Evolutionary conservation across 2,797 vertebrate genomes (phyloP).

Genomic region (Sphaeramia orbicularis): DNA sequence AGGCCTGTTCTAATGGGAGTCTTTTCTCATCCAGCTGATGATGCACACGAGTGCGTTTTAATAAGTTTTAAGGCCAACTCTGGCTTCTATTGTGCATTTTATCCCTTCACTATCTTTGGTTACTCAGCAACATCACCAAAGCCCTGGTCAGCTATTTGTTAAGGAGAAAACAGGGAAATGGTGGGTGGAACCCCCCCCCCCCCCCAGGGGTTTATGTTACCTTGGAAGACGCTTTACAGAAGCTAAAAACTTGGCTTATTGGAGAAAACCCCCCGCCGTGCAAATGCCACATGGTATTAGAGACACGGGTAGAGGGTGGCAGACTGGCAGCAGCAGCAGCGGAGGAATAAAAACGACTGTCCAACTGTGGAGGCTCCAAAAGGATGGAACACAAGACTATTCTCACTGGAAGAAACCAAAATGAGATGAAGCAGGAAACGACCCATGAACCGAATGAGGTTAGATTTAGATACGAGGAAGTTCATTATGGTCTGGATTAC

Average conservation of each 20-base stretch:
- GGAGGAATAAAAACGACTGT: slow-evolving; percentile 58
- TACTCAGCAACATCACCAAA: slow-evolving; percentile 51
- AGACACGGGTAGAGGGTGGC: slow-evolving; percentile 32
- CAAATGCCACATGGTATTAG: slow-evolving; percentile 32
- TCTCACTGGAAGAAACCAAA: slow-evolving; percentile 22
- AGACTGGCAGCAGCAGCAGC: slow-evolving; percentile 50
- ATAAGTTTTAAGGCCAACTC: slow-evolving; percentile 2
- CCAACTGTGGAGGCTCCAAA: slow-evolving; percentile 41
- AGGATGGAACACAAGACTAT: slow-evolving; percentile 29
- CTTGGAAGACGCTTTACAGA: slow-evolving; percentile 22
- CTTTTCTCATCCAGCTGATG: background rate
- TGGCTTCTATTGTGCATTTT: slow-evolving; percentile 16
- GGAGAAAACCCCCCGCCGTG: slow-evolving; percentile 34
- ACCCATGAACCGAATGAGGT: background rate
- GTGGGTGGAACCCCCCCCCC: background rate
- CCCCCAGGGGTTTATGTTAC: slow-evolving; percentile 20
- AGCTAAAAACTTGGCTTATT: background rate
- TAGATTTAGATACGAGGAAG: slow-evolving; percentile 10
- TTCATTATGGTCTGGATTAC: no score
- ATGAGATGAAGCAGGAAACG: slow-evolving; percentile 12
- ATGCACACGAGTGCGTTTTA: background rate
- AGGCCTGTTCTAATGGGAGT: background rate
- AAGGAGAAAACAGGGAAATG: slow-evolving; percentile 1
- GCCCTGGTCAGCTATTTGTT: slow-evolving; percentile 44
- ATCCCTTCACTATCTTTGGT: slow-evolving; percentile 18